Percentiles rank a stretch among this genome's conserved stretches.
phyloP scores from a whole-genome alignment of 2,888 invertebrate genomes.

The Nemurella pictetii region DNA sequence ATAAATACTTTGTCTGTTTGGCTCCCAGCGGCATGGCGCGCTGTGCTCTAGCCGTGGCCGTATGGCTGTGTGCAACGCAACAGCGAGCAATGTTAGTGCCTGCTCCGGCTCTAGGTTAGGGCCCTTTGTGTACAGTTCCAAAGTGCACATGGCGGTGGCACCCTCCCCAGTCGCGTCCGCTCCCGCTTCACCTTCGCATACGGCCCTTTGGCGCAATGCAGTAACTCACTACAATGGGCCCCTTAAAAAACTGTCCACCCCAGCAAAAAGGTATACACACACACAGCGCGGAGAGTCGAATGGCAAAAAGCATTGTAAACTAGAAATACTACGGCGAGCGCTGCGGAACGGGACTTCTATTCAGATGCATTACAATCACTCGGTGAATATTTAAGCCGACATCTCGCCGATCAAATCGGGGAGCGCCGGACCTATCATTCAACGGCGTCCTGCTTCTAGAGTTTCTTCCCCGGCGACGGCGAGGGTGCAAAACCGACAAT shows the following conservation, averaged over 20 bases:
- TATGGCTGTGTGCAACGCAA: background rate
- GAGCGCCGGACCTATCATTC: background rate
- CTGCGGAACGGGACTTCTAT: background rate
- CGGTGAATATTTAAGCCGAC: background rate
- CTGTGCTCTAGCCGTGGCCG: background rate
- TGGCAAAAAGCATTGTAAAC: background rate
- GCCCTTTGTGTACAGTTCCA: slow-evolving; percentile 1
- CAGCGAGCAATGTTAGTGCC: no score
- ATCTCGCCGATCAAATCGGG: background rate
- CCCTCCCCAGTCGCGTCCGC: background rate
- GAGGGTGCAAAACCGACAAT: background rate
- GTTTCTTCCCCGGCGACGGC: background rate
- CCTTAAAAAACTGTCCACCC: slow-evolving; percentile 14
- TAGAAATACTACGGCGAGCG: no score
- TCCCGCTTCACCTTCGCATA: background rate
- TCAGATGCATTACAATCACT: background rate
- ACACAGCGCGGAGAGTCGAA: background rate
- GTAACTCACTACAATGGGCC: slow-evolving; percentile 18
- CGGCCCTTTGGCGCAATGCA: slow-evolving; percentile 16
- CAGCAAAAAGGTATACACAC: slow-evolving; percentile 5
- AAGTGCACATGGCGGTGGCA: background rate
- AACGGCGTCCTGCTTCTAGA: background rate
- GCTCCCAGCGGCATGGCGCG: background rate
- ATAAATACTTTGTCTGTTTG: background rate
- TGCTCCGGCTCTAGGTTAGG: background rate